Evolutionary conservation across 2,888 invertebrate species (phyloP).

Genomic region (Reticulitermes lucifugus): DNA sequence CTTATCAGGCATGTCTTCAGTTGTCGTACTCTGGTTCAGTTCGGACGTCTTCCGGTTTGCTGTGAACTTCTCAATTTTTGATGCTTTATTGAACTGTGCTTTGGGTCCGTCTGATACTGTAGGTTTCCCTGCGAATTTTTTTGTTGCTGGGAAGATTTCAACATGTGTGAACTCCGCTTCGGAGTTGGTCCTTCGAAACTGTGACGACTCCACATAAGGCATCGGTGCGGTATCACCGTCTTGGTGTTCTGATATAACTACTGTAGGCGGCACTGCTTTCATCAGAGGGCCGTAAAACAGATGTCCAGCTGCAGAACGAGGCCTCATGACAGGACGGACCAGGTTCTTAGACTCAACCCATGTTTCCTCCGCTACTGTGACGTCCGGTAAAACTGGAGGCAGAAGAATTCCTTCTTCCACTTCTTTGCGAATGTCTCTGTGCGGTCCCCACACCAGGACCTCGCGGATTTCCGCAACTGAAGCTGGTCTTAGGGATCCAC

Average conservation of each 20-base stretch:
- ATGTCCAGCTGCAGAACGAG: no score
- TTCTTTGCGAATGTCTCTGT: not conserved
- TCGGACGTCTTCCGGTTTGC: not conserved
- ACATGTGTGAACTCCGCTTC: not conserved
- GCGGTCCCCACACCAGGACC: not conserved
- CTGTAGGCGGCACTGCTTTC: no score
- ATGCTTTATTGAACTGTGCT: not conserved
- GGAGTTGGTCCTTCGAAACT: not conserved
- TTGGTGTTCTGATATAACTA: not conserved
- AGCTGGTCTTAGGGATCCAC: not conserved
- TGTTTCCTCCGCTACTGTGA: not conserved
- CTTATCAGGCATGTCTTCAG: not conserved
- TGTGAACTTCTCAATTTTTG: not conserved
- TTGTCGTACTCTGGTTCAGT: not conserved
- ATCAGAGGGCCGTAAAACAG: not conserved
- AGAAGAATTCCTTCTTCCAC: not conserved
- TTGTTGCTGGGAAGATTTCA: not conserved
- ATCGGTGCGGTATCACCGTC: not conserved
- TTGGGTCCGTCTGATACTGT: not conserved
- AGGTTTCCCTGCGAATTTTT: not conserved
- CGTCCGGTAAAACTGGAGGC: not conserved
- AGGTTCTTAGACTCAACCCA: not conserved
- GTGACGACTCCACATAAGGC: conserved; percentile 14
- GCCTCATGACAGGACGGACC: not conserved
- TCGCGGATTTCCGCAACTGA: not conserved